Evolutionary conservation across 2,113 vertebrate species (phyloP).

Genomic region (Hippopotamus amphibius): DNA sequence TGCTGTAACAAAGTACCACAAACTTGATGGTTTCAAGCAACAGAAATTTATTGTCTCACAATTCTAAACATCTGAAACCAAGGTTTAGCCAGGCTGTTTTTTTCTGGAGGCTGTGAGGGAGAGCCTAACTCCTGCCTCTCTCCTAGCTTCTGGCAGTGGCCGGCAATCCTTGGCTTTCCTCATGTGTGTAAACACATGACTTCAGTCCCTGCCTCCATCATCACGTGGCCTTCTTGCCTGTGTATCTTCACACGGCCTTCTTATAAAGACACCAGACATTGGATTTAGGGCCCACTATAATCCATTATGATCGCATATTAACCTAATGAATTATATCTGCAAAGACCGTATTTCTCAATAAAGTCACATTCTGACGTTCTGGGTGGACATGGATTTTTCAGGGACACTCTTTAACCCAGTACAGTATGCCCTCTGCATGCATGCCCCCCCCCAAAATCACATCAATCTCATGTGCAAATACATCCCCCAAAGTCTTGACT

Average conservation of each 20-base stretch:
- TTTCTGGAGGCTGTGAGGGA: neutral
- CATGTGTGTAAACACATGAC: neutral
- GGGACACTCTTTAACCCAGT: neutral
- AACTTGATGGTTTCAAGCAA: neutral
- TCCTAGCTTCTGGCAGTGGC: neutral
- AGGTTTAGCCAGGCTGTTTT: neutral
- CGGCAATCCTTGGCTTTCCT: neutral
- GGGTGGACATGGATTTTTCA: neutral
- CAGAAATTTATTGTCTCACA: neutral
- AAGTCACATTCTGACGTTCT: conserved; percentile 22
- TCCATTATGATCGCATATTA: neutral
- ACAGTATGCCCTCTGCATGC: neutral
- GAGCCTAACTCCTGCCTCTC: neutral
- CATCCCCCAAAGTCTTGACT: neutral
- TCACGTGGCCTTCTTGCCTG: neutral
- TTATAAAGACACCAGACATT: neutral
- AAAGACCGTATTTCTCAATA: conserved; percentile 41
- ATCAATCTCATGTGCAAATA: neutral
- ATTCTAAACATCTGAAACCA: neutral
- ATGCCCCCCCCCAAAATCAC: neutral
- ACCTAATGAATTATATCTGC: conserved; percentile 10
- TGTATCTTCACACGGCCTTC: neutral
- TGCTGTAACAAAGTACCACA: neutral
- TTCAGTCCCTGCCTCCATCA: neutral
- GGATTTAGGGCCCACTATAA: neutral